Conservation (phyloP, 2,888 invertebrate species). For the Campaea margaritaria region DNA sequence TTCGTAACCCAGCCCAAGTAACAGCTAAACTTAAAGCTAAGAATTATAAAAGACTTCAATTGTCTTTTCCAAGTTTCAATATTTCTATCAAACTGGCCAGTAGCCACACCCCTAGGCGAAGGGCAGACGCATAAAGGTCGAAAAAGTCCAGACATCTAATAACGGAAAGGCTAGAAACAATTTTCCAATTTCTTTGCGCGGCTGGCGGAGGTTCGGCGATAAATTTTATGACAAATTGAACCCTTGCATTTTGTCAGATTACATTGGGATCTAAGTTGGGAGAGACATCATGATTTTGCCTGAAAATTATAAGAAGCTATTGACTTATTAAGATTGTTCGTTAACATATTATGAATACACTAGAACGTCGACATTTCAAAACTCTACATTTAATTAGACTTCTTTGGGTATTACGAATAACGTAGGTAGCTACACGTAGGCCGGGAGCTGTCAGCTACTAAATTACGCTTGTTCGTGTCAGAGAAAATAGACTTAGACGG, state of each 20-base stretch:
- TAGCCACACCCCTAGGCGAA: constrained; percentile 45
- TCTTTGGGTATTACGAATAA: background rate
- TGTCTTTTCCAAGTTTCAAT: too few species aligned
- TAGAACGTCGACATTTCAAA: too few species aligned
- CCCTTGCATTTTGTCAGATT: constrained; percentile 56
- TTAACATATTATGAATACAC: too few species aligned
- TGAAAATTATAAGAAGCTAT: background rate
- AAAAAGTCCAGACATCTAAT: constrained; percentile 53
- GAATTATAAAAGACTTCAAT: too few species aligned
- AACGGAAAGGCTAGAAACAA: constrained; percentile 63
- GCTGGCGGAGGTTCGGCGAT: constrained; percentile 55
- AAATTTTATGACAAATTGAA: constrained; percentile 72
- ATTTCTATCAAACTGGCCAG: constrained; percentile 13
- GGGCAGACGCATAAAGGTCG: constrained; percentile 42
- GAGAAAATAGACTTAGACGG: too few species aligned
- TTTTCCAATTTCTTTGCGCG: constrained; percentile 67
- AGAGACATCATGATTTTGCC: constrained; percentile 8
- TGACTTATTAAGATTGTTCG: too few species aligned
- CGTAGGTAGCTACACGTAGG: too few species aligned
- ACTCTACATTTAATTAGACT: background rate
- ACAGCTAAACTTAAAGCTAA: too few species aligned
- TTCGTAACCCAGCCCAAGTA: too few species aligned
- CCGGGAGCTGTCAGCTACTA: background rate
- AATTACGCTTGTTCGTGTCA: too few species aligned
- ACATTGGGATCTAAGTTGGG: constrained; percentile 43